Evolutionary conservation across 2,888 invertebrate genomes (phyloP).

Genomic region (Agrotis puta): DNA sequence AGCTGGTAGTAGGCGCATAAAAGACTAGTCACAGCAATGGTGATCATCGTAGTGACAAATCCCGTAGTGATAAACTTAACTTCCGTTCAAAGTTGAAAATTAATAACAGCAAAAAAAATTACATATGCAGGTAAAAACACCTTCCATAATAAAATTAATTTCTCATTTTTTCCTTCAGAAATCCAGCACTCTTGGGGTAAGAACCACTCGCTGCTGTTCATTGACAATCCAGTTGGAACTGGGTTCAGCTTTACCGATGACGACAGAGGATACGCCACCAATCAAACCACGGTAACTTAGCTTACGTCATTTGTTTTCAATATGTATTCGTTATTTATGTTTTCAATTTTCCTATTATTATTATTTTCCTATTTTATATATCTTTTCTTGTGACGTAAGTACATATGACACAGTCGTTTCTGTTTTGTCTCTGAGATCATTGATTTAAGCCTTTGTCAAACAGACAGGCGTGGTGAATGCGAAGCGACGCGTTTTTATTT

Average conservation of each 20-base stretch:
- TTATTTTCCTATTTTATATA: no score
- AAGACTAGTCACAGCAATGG: no score
- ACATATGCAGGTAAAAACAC: neutral
- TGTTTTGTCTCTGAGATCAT: neutral
- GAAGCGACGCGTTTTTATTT: no score
- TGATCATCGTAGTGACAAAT: neutral
- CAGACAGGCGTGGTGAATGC: no score
- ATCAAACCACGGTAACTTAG: constrained; percentile 90
- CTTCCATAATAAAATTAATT: neutral
- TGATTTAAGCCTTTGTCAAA: no score
- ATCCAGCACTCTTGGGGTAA: constrained; percentile 92
- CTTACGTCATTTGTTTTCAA: constrained; percentile 15
- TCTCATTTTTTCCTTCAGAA: constrained; percentile 72
- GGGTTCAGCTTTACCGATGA: constrained; percentile 93
- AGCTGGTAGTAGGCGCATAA: no score
- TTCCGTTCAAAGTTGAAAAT: neutral
- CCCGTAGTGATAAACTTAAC: neutral
- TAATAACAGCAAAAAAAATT: neutral
- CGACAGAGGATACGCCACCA: constrained; percentile 91
- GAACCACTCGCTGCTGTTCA: constrained; percentile 92
- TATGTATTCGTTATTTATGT: no score
- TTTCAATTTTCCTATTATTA: no score
- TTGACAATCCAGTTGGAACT: constrained; percentile 93
- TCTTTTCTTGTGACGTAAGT: neutral
- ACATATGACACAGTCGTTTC: neutral